Conservation (phyloP, 2,888 invertebrate species). For the Caenorhabditis sp. region DNA sequence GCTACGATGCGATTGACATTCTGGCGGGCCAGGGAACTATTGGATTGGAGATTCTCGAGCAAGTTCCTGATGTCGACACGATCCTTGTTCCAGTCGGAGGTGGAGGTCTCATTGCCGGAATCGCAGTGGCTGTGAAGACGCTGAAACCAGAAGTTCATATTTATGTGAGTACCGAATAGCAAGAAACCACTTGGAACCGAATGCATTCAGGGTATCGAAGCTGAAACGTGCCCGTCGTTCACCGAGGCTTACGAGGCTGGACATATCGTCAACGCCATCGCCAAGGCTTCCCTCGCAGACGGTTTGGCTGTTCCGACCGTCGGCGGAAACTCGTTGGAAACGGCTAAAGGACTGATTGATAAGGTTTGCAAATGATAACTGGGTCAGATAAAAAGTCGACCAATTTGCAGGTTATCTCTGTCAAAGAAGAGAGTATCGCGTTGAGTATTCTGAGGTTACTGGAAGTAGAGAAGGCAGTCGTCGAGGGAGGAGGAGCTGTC, state of each 20-base stretch:
- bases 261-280: slow-evolving; percentile 87
- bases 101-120: slow-evolving; percentile 94
- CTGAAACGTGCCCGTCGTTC: slow-evolving; percentile 94
- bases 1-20: slow-evolving; percentile 95
- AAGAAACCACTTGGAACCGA: not conserved
- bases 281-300: slow-evolving; percentile 90
- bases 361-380: slow-evolving; percentile 55
- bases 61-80: slow-evolving; percentile 90
- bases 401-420: slow-evolving; percentile 74
- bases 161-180: slow-evolving; percentile 87
- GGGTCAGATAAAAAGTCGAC: slow-evolving; percentile 12
- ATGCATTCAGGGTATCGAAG: slow-evolving; percentile 91
- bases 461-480: slow-evolving; percentile 87
- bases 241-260: slow-evolving; percentile 88
- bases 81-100: slow-evolving; percentile 95
- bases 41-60: slow-evolving; percentile 94
- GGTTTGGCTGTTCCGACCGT: slow-evolving; percentile 92
- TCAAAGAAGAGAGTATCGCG: slow-evolving; percentile 85
- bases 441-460: slow-evolving; percentile 85
- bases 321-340: slow-evolving; percentile 91
- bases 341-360: slow-evolving; percentile 89
- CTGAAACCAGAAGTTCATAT: slow-evolving; percentile 90
- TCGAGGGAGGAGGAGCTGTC: slow-evolving; percentile 93
- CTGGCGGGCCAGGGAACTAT: slow-evolving; percentile 96
- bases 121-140: slow-evolving; percentile 92